These are phyloP conservation scores for Agrypnia vestita DNA, from an alignment of 1,140 invertebrate species.

Conservation along the genomic window DNA sequence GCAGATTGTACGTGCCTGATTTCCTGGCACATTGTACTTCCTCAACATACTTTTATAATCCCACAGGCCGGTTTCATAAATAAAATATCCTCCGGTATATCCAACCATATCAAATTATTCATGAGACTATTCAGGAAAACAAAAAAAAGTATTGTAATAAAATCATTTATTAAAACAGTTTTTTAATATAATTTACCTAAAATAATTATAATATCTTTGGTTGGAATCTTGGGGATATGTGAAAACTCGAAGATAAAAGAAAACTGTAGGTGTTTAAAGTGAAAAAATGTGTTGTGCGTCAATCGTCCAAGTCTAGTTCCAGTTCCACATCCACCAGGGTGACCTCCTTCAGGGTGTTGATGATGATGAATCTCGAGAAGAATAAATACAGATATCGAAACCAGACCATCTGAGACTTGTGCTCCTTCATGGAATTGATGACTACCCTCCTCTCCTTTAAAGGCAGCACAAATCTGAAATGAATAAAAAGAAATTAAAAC, in stretches of 20 bases:
- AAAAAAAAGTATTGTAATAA: too few species aligned
- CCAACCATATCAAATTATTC: too few species aligned
- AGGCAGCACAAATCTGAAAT: conserved; percentile 76
- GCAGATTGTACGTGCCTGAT: too few species aligned
- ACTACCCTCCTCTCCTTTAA: conserved; percentile 74
- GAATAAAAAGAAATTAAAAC: too few species aligned
- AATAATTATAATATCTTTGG: conserved; percentile 25
- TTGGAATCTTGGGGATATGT: conserved; percentile 18
- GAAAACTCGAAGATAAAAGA: conserved; percentile 22
- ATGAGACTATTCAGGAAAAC: too few species aligned
- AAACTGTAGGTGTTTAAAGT: background rate
- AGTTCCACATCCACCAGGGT: conserved; percentile 82
- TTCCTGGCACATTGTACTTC: too few species aligned
- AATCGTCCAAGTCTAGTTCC: conserved; percentile 82
- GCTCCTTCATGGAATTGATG: conserved; percentile 86
- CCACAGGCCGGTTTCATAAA: too few species aligned
- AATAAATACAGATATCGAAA: conserved; percentile 91
- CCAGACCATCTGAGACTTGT: conserved; percentile 94
- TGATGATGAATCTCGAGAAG: conserved; percentile 92
- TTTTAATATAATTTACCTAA: conserved; percentile 10
- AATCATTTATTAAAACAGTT: conserved; percentile 1
- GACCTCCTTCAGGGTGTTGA: conserved; percentile 87
- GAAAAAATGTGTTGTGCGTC: conserved; percentile 9
- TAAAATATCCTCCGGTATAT: too few species aligned
- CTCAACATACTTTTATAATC: too few species aligned